Conservation (phyloP, 2,888 invertebrate genomes). For the Zygogramma bicolorata region DNA sequence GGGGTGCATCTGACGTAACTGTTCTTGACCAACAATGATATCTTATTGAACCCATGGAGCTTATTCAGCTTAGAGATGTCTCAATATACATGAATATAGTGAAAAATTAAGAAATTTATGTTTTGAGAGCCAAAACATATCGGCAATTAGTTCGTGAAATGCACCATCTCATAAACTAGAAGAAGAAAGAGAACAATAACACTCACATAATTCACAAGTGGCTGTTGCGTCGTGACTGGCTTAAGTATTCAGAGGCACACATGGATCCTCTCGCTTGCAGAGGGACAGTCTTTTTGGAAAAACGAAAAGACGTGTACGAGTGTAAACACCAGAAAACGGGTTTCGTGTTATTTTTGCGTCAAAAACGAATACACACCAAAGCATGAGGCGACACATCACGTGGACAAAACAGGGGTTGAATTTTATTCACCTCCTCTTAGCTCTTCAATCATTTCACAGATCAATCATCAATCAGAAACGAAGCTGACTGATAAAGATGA, state of each 20-base stretch:
- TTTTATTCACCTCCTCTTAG: no score
- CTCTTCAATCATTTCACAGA: no score
- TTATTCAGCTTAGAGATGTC: no score
- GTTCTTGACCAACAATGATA: neutral
- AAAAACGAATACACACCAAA: neutral
- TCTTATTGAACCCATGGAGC: no score
- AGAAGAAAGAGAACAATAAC: constrained; percentile 31
- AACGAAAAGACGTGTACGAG: constrained; percentile 4
- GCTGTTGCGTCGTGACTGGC: constrained; percentile 59
- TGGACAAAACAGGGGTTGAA: no score
- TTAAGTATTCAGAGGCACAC: constrained; percentile 61
- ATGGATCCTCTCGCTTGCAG: constrained; percentile 64
- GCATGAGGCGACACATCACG: neutral
- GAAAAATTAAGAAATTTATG: no score
- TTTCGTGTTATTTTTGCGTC: neutral
- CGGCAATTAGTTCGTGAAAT: neutral
- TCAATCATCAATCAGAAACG: no score
- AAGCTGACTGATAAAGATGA: no score
- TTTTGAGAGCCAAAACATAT: no score
- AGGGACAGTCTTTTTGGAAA: constrained; percentile 58
- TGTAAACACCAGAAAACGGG: neutral
- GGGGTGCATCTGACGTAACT: neutral
- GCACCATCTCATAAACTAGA: constrained; percentile 9
- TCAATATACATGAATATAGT: no score
- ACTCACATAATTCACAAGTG: constrained; percentile 56